Conservation (phyloP, 2,888 invertebrate genomes). For the Pachydiplax longipennis region DNA sequence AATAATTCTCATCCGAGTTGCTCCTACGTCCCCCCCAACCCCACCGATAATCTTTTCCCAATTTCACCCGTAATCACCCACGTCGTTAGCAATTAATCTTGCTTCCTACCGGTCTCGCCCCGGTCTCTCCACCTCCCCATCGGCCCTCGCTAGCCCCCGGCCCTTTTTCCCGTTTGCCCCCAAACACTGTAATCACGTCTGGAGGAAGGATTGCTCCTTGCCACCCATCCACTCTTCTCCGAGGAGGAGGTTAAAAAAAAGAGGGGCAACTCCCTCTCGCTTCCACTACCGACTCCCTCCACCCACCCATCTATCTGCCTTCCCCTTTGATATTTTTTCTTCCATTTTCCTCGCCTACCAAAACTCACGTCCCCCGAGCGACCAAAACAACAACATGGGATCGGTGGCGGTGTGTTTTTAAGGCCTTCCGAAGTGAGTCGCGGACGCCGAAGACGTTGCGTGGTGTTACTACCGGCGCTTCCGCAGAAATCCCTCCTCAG, state of each 20-base stretch:
- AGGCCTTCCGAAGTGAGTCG: too few species aligned
- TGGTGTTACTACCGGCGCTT: not conserved
- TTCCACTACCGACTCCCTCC: not conserved
- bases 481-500: not conserved
- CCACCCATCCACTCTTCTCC: not conserved
- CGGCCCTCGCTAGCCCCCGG: not conserved
- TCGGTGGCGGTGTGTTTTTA: not conserved
- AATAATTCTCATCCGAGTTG: slow-evolving; percentile 38
- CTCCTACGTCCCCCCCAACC: not conserved
- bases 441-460: too few species aligned
- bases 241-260: not conserved
- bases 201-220: slow-evolving; percentile 24
- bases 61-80: slow-evolving; percentile 43
- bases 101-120: slow-evolving; percentile 42
- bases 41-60: slow-evolving; percentile 42
- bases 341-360: not conserved
- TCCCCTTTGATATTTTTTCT: not conserved
- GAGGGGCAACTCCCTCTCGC: not conserved
- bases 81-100: slow-evolving; percentile 45
- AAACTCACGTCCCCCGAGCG: not conserved
- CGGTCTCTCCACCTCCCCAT: not conserved
- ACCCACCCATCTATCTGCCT: not conserved
- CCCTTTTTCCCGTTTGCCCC: slow-evolving; percentile 25
- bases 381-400: not conserved
- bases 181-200: slow-evolving; percentile 43